Base-by-base conservation (phyloP, 2,888 invertebrate species). In the Mythimna ferrago region DNA sequence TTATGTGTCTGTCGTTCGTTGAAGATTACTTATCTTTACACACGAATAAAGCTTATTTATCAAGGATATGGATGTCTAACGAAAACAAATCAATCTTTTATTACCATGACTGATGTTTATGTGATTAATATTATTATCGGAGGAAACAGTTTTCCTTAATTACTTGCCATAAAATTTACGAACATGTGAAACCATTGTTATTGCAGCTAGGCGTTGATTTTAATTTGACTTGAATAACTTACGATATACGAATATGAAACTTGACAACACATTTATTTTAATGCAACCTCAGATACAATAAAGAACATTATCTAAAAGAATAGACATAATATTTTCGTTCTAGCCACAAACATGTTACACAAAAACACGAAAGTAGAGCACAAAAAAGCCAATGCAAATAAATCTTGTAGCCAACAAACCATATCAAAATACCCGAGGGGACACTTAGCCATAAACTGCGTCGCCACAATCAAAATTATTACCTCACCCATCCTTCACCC, bases 11-110 rank as follows among this genome's bases (percentile, higher is more conserved):
- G 92, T 92, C 92, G 86, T 90, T 88, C 87, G 87, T 91, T 92
- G 90, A 89, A 92, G 92, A 92, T 93, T 92, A 92, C 92, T 89
- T 94, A 94, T 94, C 94, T 89, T 86, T 89, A 90, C 88, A 86
- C 88, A 91, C 89, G 90, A 90, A 91, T 92, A 91, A 89, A 89
- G 89, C 89, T 92, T 91, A 92, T 93, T 93, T 93, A 93, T 90
- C 90, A 89, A 90, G 89, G 87, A 87, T 89, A 86, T 85, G 86
- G 87, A 82, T 82, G 83, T 83, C 76, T 76, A 85, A 87, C 78
- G 82, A 86, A 89, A 89, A 89, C 88, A 89, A 87, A 88, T 87
- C 88, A 88, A 85, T 85, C n/a, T 85, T 85, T 85, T 86, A 86
- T 74, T 83, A 66, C 86, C 73, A 65, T 78, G 75, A 74, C 78